These are phyloP conservation scores for Apis florea DNA, from an alignment of 1,140 invertebrate species.

Conservation along the genomic window DNA sequence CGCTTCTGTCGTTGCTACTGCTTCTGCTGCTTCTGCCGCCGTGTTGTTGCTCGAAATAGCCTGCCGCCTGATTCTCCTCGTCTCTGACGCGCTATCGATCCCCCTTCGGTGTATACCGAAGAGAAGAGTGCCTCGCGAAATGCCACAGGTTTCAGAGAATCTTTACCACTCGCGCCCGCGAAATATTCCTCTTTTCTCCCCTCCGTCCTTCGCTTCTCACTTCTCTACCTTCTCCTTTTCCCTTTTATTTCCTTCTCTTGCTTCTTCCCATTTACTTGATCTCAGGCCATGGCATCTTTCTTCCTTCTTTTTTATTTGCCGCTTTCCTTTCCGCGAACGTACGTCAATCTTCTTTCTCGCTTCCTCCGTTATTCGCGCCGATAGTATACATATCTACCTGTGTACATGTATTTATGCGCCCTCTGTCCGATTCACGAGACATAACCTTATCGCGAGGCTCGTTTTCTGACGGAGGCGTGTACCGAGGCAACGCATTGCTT, in stretches of 20 bases:
- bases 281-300: background rate
- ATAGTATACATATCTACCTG: background rate
- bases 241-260: background rate
- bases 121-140: constrained; percentile 59
- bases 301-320: background rate
- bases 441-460: constrained; percentile 51
- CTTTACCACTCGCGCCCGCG: constrained; percentile 60
- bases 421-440: constrained; percentile 45
- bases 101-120: constrained; percentile 56
- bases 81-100: constrained; percentile 64
- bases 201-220: background rate
- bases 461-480: constrained; percentile 47
- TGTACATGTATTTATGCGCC: background rate
- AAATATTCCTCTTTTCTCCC: constrained; percentile 31
- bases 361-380: constrained; percentile 37
- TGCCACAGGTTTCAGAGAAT: constrained; percentile 70
- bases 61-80: constrained; percentile 59
- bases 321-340: constrained; percentile 23
- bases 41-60: constrained; percentile 48
- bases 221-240: background rate
- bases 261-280: background rate
- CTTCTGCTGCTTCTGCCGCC: constrained; percentile 55
- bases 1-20: constrained; percentile 60
- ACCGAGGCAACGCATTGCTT: constrained; percentile 56
- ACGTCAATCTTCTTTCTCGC: constrained; percentile 16